Evolutionary conservation across 2,797 vertebrate species (phyloP).

Genomic region (Pogoniulus pusillus): DNA sequence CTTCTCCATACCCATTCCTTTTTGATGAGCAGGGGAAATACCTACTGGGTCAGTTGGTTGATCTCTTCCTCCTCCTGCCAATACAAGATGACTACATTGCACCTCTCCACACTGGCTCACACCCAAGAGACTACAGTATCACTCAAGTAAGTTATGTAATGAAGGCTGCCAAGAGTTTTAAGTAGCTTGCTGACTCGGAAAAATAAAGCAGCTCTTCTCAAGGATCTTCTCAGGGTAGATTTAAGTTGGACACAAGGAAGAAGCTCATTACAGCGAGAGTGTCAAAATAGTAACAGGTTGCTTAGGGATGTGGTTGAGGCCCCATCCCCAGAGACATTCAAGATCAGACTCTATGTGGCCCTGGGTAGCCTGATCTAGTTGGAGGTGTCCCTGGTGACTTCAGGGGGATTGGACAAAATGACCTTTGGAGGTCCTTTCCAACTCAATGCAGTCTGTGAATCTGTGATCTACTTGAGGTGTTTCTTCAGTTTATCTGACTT

Average conservation of each 20-base stretch:
- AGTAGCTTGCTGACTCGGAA: neutral
- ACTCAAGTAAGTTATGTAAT: neutral
- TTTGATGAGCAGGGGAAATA: constrained; percentile 30
- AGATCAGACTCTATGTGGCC: too few relatives aligned
- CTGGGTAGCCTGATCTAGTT: too few relatives aligned
- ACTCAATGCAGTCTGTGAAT: too few relatives aligned
- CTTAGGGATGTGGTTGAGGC: too few relatives aligned
- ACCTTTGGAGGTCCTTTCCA: too few relatives aligned
- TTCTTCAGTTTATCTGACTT: neutral
- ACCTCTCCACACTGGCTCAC: neutral
- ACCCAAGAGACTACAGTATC: neutral
- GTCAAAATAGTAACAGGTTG: too few relatives aligned
- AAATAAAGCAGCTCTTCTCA: neutral
- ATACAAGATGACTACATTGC: neutral
- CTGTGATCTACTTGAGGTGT: neutral
- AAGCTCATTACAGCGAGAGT: too few relatives aligned
- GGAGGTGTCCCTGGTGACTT: too few relatives aligned
- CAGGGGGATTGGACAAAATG: too few relatives aligned
- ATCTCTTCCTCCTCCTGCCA: neutral
- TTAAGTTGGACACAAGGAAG: too few relatives aligned
- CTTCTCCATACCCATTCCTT: neutral
- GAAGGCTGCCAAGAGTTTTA: neutral
- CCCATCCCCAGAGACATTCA: too few relatives aligned
- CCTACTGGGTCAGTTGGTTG: neutral
- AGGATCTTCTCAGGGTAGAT: neutral